Base-by-base conservation (phyloP, 2,888 invertebrate species). In the Amphipyra berbera region DNA sequence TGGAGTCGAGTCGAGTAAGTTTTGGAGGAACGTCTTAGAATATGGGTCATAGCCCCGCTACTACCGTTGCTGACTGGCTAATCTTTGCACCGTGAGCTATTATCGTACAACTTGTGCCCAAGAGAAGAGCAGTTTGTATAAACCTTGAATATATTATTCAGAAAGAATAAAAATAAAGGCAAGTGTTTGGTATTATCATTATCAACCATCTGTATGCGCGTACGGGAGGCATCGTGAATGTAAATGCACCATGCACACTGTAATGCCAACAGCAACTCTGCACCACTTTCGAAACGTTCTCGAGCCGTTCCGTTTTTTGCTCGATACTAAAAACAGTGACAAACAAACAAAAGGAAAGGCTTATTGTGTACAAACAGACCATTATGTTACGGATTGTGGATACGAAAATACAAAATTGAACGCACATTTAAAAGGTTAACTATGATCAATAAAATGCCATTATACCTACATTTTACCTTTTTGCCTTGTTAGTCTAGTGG, bases 301-400 rank as follows among this genome's bases (percentile, higher is more conserved):
- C 35, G 9, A 46, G 30, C 48, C 41, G 8, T 56, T 48, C 27
- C 8, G 38, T 56, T 68, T 68, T 73, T 68, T 68, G 66, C 53
- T 49, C 15, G 42, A 14, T 12, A 50, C 55, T 71, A 65, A 76
- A 76, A 76, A 75, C 76, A 71, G 54, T 12, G 50, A 76, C 71
- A 75, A 74, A 64, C 58, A 72, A 66, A 75, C 59, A 55, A 75
- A n/a, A 59, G 45, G 50, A 66, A 71, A 55, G 60, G 56, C 72
- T 71, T 56, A 60, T 65, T 70, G 65, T 72, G 40, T 68, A 53
- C 48, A 73, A 56, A 52, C 47, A 61, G 47, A 35, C 13, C 47
- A 45, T 37, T 21, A 10, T 46, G 53, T 40, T 62, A 41, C 47
- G 45, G 52, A 38, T 48, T 49, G 66, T 48, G 48, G 41, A 45